Evolutionary conservation across 2,888 invertebrate genomes (phyloP), one percentile per base, ranked within the genome.

Genomic region (Toxonevra muliebris): DNA sequence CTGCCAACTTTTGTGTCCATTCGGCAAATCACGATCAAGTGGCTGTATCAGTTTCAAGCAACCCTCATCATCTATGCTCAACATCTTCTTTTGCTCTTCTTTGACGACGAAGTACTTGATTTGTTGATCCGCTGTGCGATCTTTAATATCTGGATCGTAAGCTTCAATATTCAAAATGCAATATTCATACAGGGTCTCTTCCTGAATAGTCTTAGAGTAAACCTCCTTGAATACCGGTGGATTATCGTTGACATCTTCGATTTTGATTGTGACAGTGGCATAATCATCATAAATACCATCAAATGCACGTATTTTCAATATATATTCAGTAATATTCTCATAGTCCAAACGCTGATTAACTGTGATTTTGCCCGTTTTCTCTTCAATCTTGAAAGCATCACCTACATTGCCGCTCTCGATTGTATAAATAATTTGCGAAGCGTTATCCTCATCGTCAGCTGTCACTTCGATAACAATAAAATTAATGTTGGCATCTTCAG

Each of bases 211-310:
- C 61, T 91, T 91, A 63, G 90, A 90, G 76, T 91, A 91, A 61
- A 91, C 88, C 61, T 90, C 90, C 59, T 89, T 84, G 79, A 98
- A 97, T 1, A 91, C 89, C 0, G 98, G 98, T 0, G 92, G 91
- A 83, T 97, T 96, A 82, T 98, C 98, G 80, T 98, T 98, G 57
- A 96, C 92, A 83, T 98, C 94, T 75, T 91, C 92, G 63, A 97
- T 92, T 75, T 91, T 90, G 60, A 97, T 95, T 61, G 91, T 89
- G 0, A 97, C 96, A 75, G 89, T 90, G 0, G 96, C 92, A 66
- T 90, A 90, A 79, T 95, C 95, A 73, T 93, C 91, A 81, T 89
- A 94, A 61, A 91, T 88, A 1, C 96, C 96, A 82, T 96, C 95
- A 71, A 92, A 92, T 0, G 95, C 95, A 71, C 91, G 88, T 1